phyloP scores from a whole-genome alignment of 1,140 invertebrate species.

The Aphidius ervi region DNA sequence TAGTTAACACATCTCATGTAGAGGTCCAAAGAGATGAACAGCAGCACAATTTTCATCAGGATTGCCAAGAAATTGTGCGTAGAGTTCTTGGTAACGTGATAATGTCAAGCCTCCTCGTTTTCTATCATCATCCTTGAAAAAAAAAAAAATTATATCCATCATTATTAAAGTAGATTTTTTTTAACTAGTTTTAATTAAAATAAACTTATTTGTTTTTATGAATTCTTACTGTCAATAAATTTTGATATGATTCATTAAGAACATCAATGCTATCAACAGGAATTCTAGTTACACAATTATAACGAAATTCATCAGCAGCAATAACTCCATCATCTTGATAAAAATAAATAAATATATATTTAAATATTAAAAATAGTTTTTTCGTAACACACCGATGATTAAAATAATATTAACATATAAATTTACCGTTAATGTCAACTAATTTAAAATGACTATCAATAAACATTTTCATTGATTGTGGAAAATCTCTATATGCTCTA shows the following conservation, averaged over 20 bases:
- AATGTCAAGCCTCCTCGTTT: slow-evolving; percentile 71
- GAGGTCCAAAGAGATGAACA: slow-evolving; percentile 74
- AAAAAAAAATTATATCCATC: slow-evolving; percentile 23
- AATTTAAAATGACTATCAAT: slow-evolving; percentile 78
- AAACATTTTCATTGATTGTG: slow-evolving; percentile 75
- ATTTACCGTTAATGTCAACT: slow-evolving; percentile 68
- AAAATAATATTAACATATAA: not conserved
- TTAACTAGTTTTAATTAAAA: too few relatives aligned
- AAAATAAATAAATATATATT: slow-evolving; percentile 6
- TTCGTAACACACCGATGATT: not conserved
- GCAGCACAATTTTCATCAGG: slow-evolving; percentile 67
- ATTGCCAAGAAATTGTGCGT: slow-evolving; percentile 76
- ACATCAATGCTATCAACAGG: slow-evolving; percentile 69
- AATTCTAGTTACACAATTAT: slow-evolving; percentile 74
- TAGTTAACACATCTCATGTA: slow-evolving; percentile 45
- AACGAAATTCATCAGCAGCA: slow-evolving; percentile 74
- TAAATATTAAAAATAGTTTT: slow-evolving; percentile 1
- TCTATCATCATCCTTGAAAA: slow-evolving; percentile 71
- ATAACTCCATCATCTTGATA: slow-evolving; percentile 66
- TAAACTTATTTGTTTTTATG: too few relatives aligned
- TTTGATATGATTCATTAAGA: slow-evolving; percentile 73
- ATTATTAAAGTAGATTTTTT: not conserved
- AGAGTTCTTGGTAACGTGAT: slow-evolving; percentile 75
- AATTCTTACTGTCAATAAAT: slow-evolving; percentile 66
- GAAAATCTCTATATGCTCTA: slow-evolving; percentile 72